Evolutionary conservation across 37 sponge, comb jelly and placozoan genomes (phyloP).

Genomic region (Ianthella basta): DNA sequence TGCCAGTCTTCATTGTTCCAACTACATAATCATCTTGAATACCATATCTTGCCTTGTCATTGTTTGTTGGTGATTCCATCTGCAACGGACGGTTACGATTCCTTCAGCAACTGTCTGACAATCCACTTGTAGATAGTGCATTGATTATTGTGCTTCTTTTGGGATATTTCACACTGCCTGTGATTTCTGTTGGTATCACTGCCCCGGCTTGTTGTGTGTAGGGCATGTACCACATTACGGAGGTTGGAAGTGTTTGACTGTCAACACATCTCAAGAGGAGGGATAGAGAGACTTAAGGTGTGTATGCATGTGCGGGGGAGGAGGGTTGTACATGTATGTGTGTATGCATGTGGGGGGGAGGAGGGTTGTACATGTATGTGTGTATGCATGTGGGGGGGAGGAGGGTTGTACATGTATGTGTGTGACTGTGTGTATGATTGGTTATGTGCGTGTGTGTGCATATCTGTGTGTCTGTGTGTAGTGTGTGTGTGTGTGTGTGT

Average conservation of each 20-base stretch:
- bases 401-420: not conserved
- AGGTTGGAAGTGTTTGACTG: constrained; percentile 92
- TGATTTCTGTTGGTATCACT: not conserved
- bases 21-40: too few relatives aligned
- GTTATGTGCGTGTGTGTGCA: constrained; percentile 11
- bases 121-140: too few relatives aligned
- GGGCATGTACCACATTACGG: constrained; percentile 65
- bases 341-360: not conserved
- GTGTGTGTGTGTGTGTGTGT: not conserved
- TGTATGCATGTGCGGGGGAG: not conserved
- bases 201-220: constrained; percentile 31
- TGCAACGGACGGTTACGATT: too few relatives aligned
- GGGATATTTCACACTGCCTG: not conserved
- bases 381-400: not conserved
- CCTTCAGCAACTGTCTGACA: too few relatives aligned
- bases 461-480: not conserved
- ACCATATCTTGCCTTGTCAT: too few relatives aligned
- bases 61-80: too few relatives aligned
- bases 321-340: not conserved
- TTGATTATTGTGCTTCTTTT: not conserved
- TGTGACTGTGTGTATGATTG: constrained; percentile 15
- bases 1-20: too few relatives aligned
- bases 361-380: not conserved
- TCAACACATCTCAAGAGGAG: constrained; percentile 81
- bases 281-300: constrained; percentile 78